phyloP scores from a whole-genome alignment of 1,140 invertebrate species.

The Cydia splendana region DNA sequence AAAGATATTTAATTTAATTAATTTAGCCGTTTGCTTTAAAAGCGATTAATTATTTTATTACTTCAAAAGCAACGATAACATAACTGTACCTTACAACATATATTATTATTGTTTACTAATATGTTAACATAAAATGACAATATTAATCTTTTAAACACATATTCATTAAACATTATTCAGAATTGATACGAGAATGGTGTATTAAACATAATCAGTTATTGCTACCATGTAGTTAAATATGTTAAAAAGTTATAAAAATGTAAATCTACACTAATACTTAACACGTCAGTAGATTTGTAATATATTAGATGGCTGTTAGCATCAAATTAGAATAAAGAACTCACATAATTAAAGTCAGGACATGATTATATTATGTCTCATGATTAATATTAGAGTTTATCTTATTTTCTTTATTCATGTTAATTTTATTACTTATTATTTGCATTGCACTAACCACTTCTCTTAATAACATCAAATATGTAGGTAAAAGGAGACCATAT shows the following conservation, averaged over 20 bases:
- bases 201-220: conserved; percentile 37
- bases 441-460: too few relatives aligned
- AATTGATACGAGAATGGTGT: background rate
- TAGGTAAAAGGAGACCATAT: too few relatives aligned
- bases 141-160: conserved; percentile 20
- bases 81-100: background rate
- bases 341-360: background rate
- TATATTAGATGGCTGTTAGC: conserved; percentile 29
- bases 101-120: background rate
- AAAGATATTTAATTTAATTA: background rate
- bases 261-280: conserved; percentile 52
- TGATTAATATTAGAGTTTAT: background rate
- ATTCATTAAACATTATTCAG: conserved; percentile 21
- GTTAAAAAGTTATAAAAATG: conserved; percentile 50
- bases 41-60: background rate
- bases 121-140: background rate
- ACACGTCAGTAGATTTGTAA: conserved; percentile 42
- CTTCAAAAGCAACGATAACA: too few relatives aligned
- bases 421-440: too few relatives aligned
- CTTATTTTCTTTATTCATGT: too few relatives aligned
- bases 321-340: conserved; percentile 17
- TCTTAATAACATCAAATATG: too few relatives aligned
- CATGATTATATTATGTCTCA: background rate
- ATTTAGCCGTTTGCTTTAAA: background rate
- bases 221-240: conserved; percentile 39